A percentile compares a stretch with the other conserved stretches of the same genome.
Evolutionary conservation across 2,888 invertebrate genomes (phyloP).

Genomic region (Netelia inedita): DNA sequence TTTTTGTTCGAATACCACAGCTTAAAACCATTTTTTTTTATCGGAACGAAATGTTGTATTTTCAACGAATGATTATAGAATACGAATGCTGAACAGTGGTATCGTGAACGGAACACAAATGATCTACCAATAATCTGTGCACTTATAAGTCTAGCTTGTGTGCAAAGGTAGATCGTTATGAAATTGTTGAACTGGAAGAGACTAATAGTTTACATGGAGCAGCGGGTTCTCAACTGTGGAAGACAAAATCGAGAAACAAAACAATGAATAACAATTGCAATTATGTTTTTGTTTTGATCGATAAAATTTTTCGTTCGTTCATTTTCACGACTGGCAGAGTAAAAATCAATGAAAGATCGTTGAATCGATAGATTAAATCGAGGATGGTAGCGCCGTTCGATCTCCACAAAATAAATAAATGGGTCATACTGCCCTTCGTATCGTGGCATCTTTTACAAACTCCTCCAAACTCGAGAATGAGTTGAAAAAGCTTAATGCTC

Average conservation of each 20-base stretch:
- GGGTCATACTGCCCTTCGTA: conserved; percentile 22
- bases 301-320: conserved; percentile 19
- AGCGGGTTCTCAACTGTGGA: conserved; percentile 52
- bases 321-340: conserved; percentile 34
- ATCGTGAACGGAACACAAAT: conserved; percentile 54
- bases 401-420: conserved; percentile 30
- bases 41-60: conserved; percentile 31
- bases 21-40: conserved; percentile 64
- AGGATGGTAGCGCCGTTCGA: conserved; percentile 55
- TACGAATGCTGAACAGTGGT: conserved; percentile 46
- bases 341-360: conserved; percentile 7
- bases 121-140: conserved; percentile 52
- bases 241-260: conserved; percentile 62
- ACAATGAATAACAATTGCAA: conserved; percentile 58
- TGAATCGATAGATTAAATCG: conserved; percentile 34
- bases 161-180: conserved; percentile 38
- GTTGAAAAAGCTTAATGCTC: conserved; percentile 31
- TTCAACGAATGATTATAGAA: conserved; percentile 47
- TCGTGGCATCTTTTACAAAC: conserved; percentile 9
- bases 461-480: conserved; percentile 19
- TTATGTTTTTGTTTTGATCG: conserved; percentile 37
- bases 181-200: conserved; percentile 59
- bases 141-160: conserved; percentile 59
- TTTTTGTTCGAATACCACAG: conserved; percentile 59
- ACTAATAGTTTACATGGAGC: conserved; percentile 21